Evolutionary conservation across 2,113 vertebrate species (phyloP).

Genomic region (Daphoenositta chrysoptera): DNA sequence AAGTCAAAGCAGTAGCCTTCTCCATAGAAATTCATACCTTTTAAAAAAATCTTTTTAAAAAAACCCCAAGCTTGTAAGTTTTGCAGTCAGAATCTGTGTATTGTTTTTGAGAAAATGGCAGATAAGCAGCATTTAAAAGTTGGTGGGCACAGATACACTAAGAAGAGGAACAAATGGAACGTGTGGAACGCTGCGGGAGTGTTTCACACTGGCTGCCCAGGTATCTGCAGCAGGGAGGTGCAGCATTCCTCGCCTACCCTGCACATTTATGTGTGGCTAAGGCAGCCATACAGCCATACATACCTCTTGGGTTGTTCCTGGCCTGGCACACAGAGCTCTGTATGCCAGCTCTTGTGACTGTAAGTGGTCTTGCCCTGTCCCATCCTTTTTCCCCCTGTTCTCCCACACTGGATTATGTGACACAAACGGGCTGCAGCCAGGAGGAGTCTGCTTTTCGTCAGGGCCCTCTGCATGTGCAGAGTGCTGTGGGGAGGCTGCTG

Average conservation of each 20-base stretch:
- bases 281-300: background rate
- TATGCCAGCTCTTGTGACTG: accelerated
- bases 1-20: background rate
- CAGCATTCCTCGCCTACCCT: slow-evolving; percentile 47
- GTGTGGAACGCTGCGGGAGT: background rate
- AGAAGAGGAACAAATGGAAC: background rate
- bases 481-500: background rate
- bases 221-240: background rate
- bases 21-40: background rate
- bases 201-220: background rate
- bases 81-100: background rate
- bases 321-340: background rate
- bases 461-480: background rate
- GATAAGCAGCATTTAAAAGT: background rate
- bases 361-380: background rate
- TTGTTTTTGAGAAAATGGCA: background rate
- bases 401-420: background rate
- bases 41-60: background rate
- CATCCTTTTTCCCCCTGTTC: background rate
- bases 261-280: background rate
- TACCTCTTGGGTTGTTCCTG: background rate
- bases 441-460: background rate
- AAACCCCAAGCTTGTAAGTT: background rate
- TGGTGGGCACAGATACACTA: background rate
- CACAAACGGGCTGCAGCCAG: background rate